A percentile compares a stretch with the other conserved stretches of the same genome.
phyloP scores from a whole-genome alignment of 1,140 invertebrate genomes.

The Drosophila navojoa region DNA sequence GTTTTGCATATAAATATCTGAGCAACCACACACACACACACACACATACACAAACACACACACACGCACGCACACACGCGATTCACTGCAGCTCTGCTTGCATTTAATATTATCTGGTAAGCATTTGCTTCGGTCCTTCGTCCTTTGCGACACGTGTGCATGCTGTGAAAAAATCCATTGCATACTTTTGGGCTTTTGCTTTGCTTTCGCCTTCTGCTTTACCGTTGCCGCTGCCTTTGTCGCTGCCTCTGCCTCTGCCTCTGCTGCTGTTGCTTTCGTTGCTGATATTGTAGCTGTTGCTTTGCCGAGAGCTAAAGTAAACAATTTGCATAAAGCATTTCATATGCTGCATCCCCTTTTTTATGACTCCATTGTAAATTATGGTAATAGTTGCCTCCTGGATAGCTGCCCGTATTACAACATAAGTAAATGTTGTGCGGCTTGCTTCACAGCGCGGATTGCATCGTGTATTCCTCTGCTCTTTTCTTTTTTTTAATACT shows the following conservation, averaged over 20 bases:
- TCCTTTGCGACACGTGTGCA: slow-evolving; percentile 41
- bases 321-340: slow-evolving; percentile 77
- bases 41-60: slow-evolving; percentile 11
- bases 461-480: background rate
- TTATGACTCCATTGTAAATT: slow-evolving; percentile 41
- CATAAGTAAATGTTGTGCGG: slow-evolving; percentile 27
- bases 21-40: slow-evolving; percentile 30
- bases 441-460: slow-evolving; percentile 2
- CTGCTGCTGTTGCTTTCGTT: slow-evolving; percentile 4
- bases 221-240: slow-evolving; percentile 11
- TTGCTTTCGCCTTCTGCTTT: slow-evolving; percentile 2
- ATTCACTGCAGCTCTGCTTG: slow-evolving; percentile 27
- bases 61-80: background rate
- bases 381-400: slow-evolving; percentile 47
- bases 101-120: slow-evolving; percentile 60
- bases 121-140: slow-evolving; percentile 49
- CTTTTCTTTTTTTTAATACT: background rate
- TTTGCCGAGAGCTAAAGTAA: slow-evolving; percentile 50
- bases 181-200: slow-evolving; percentile 43
- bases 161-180: slow-evolving; percentile 54
- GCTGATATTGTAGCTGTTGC: background rate
- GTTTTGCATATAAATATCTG: slow-evolving; percentile 65
- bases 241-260: too few species aligned
- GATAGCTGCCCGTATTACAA: slow-evolving; percentile 25
- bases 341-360: slow-evolving; percentile 42